These are phyloP conservation scores for Falco berigora DNA, from an alignment of 2,797 vertebrate genomes.

Conservation along the genomic window DNA sequence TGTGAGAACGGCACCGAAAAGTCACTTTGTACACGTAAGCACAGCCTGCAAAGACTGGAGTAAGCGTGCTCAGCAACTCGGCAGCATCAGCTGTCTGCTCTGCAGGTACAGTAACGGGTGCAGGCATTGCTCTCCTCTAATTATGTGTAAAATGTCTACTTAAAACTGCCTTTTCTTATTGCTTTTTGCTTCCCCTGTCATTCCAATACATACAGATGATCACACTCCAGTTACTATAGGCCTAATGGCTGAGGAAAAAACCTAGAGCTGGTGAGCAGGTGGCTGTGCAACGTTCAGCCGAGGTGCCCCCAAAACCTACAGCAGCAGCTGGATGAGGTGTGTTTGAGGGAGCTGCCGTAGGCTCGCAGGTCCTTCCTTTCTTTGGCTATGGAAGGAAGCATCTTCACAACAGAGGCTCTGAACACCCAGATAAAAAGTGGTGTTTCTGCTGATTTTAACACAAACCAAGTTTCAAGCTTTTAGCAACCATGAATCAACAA, in stretches of 20 bases:
- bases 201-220: rapidly evolving
- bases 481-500: not conserved
- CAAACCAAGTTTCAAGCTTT: not conserved
- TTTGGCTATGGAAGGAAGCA: not conserved
- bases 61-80: not conserved
- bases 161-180: not conserved
- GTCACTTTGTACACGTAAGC: not conserved
- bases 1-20: not conserved
- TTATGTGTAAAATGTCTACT: too few relatives aligned
- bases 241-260: not conserved
- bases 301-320: not conserved
- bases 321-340: not conserved
- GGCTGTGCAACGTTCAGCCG: rapidly evolving
- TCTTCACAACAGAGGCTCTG: not conserved
- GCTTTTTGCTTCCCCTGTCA: not conserved
- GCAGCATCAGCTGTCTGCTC: not conserved
- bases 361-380: not conserved
- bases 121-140: not conserved
- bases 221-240: not conserved
- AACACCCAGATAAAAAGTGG: not conserved
- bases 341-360: not conserved
- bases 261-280: not conserved
- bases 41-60: not conserved
- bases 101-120: rapidly evolving
- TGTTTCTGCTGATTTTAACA: not conserved